Percentiles rank a stretch among this genome's conserved stretches.
Evolutionary conservation across 2,888 invertebrate species (phyloP).

Genomic region (Cheilosia soror): DNA sequence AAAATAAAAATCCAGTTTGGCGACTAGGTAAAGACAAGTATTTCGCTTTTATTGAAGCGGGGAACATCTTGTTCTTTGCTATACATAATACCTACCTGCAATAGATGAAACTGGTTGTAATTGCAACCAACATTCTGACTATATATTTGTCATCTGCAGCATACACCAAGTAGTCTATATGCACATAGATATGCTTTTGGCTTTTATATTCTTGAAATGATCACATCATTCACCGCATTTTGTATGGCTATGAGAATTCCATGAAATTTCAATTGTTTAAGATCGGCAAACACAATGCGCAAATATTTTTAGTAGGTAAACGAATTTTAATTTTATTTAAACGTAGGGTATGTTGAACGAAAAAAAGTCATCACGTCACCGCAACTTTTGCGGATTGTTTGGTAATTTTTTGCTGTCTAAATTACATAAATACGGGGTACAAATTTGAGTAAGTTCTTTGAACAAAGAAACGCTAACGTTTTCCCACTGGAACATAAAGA

Average conservation of each 20-base stretch:
- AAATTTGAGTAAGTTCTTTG: too few relatives aligned
- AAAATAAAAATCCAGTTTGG: conserved; percentile 30
- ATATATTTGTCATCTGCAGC: background rate
- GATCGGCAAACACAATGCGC: background rate
- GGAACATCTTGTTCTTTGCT: conserved; percentile 7
- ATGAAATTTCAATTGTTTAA: conserved; percentile 8
- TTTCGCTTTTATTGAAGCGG: background rate
- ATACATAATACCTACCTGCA: background rate
- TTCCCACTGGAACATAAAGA: too few relatives aligned
- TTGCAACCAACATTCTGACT: background rate
- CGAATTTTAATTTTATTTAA: background rate
- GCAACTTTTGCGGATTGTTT: too few relatives aligned
- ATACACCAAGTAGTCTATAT: background rate
- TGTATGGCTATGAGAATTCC: background rate
- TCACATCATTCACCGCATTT: background rate
- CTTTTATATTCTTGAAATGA: conserved; percentile 1
- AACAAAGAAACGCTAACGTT: too few relatives aligned
- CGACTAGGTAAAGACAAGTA: conserved; percentile 8
- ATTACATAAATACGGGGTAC: too few relatives aligned
- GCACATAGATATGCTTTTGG: background rate
- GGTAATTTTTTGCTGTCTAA: too few relatives aligned
- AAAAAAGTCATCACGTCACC: too few relatives aligned
- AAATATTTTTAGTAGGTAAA: background rate
- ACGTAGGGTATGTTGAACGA: too few relatives aligned
- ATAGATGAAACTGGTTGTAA: conserved; percentile 30